A percentile compares a stretch with the other conserved stretches of the same genome.
Evolutionary conservation across 2,888 invertebrate species (phyloP).

Genomic region (Seira ritae): DNA sequence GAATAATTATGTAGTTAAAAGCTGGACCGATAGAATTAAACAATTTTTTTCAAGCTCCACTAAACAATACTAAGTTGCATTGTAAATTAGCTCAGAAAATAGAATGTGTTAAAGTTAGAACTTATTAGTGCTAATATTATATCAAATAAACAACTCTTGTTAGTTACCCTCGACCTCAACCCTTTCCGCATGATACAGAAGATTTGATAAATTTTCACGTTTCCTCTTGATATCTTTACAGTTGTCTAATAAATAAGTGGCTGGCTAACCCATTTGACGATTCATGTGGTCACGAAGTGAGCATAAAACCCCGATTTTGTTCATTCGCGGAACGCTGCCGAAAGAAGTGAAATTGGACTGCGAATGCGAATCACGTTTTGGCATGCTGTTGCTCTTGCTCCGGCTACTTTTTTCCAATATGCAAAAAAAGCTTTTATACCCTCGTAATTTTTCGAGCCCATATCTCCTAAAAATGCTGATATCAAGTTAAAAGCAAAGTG

Average conservation of each 20-base stretch:
- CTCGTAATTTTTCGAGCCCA: not conserved
- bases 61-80: too few relatives aligned
- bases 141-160: too few relatives aligned
- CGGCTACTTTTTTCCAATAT: slow-evolving; percentile 1
- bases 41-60: too few relatives aligned
- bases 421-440: slow-evolving; percentile 7
- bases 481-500: not conserved
- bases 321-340: not conserved
- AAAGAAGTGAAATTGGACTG: slow-evolving; percentile 46
- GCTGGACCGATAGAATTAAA: too few relatives aligned
- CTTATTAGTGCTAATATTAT: too few relatives aligned
- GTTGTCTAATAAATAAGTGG: not conserved
- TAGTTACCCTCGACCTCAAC: too few relatives aligned
- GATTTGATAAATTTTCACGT: not conserved
- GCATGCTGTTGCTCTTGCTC: slow-evolving; percentile 61
- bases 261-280: not conserved
- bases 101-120: too few relatives aligned
- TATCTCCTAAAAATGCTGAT: not conserved
- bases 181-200: too few relatives aligned
- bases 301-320: slow-evolving; percentile 3
- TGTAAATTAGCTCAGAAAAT: too few relatives aligned
- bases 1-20: too few relatives aligned
- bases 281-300: slow-evolving; percentile 11
- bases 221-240: not conserved
- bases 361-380: slow-evolving; percentile 67